Conservation (phyloP, 64 coral and sea anemone species). For the Montipora capricornis region DNA sequence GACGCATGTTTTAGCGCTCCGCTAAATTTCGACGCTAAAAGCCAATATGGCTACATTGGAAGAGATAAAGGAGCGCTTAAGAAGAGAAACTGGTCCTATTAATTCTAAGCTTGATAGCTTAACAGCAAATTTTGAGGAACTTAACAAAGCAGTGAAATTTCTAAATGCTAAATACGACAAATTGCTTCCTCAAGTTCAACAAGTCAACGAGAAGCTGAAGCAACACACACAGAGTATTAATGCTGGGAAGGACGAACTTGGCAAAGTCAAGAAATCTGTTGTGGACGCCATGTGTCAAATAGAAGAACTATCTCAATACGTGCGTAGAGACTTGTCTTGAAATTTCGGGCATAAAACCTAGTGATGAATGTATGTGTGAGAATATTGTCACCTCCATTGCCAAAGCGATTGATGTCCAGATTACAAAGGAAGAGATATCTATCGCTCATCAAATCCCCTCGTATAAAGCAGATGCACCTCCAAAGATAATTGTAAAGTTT, state of each 20-base stretch:
- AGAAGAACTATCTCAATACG: slow-evolving; percentile 14
- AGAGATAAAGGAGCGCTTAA: slow-evolving; percentile 11
- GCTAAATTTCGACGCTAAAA: background rate
- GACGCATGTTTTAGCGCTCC: background rate
- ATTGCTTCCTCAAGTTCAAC: slow-evolving; percentile 12
- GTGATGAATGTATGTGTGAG: too few relatives aligned
- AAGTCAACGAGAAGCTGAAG: background rate
- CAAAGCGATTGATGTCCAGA: too few relatives aligned
- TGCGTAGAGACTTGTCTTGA: slow-evolving; percentile 35
- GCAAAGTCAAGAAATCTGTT: background rate
- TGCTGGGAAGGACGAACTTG: slow-evolving; percentile 10
- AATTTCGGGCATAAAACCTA: slow-evolving; percentile 23
- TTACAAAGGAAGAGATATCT: too few relatives aligned
- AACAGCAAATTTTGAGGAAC: background rate
- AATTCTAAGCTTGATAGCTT: background rate
- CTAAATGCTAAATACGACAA: slow-evolving; percentile 43
- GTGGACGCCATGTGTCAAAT: slow-evolving; percentile 2
- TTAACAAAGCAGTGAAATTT: background rate
- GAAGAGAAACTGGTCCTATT: slow-evolving; percentile 25
- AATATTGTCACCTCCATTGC: too few relatives aligned
- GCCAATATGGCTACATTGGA: slow-evolving; percentile 36
- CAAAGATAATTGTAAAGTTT: too few relatives aligned
- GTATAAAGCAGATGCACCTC: too few relatives aligned
- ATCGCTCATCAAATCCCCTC: too few relatives aligned
- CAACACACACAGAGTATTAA: background rate